Base-by-base conservation (phyloP, 2,113 vertebrate species). In the Triplophysa rosa region DNA sequence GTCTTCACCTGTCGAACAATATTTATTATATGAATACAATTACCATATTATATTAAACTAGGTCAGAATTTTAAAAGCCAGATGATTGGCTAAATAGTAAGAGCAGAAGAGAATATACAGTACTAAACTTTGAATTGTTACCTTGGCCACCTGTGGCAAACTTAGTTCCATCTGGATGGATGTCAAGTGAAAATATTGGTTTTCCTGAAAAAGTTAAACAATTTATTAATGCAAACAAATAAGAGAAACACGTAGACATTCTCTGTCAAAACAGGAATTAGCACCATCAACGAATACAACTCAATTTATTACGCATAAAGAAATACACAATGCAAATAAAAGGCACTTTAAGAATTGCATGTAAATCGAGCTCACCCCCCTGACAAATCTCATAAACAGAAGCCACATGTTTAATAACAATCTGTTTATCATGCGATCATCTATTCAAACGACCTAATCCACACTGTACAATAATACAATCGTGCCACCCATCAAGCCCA, bases 71-170 rank as follows among this genome's bases (percentile, higher is more conserved):
- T n/a, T 1, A 8, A 3, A 73, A 24, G 26, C 26, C n/a, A 56
- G 6, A 33, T 19, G 19, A 24, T 42, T 21, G 24, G 58, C 9
- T 17, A 63, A 63, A 63, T 14, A 62, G 16, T 37, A 12, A 45
- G 42, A 45, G 4, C 7, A 37, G 26, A 56, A 29, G 19, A 72
- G 12, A 12, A 24, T 2, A 14, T n/a, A 56, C 10, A 16, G 54
- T 6, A 58, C 8, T 58, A 58, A 19, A 19, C 9, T 72, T 26
- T 11, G 37, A 62, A 73, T 54, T 16, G 88, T 24, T 87, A 96
- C 98, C 98, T 96, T 99, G 98, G 40, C 98, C 98, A 84, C 98
- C 98, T 47, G 98, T 99, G 82, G 96, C 98, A 91, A 99, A 99
- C 88, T 99, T 99, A 67, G 96, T 97, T 90, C 98, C 98, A 88